A percentile compares a stretch with the other conserved stretches of the same genome.
phyloP scores from a whole-genome alignment of 2,797 vertebrate genomes.

The Emydoidea blandingii region DNA sequence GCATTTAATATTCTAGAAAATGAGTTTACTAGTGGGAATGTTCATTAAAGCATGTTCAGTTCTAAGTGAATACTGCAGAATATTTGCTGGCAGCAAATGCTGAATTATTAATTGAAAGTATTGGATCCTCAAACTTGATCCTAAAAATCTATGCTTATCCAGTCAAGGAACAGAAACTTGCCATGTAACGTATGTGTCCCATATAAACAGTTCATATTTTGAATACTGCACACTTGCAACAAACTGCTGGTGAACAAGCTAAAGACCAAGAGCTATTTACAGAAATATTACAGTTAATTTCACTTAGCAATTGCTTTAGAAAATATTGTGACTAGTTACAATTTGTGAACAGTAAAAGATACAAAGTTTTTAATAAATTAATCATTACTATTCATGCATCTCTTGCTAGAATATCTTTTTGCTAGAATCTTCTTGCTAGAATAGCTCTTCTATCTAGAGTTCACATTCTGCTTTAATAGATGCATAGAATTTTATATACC shows the following conservation, averaged over 20 bases:
- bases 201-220: no score
- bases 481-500: background rate
- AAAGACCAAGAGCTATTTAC: background rate
- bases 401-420: background rate
- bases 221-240: no score
- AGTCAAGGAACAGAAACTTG: no score
- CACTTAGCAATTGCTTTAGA: background rate
- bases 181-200: no score
- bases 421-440: background rate
- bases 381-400: background rate
- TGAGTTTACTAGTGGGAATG: background rate
- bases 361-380: background rate
- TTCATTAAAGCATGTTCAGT: background rate
- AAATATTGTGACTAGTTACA: background rate
- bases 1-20: background rate
- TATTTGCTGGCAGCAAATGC: background rate
- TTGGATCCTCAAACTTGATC: background rate
- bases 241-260: no score
- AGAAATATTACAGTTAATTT: background rate
- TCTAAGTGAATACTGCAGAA: background rate
- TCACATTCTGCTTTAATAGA: background rate
- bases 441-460: background rate
- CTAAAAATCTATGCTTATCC: background rate
- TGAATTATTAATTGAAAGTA: background rate
- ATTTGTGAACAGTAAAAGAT: background rate